Evolutionary conservation across 2,797 vertebrate species (phyloP).

Genomic region (Periophthalmus magnuspinnatus): DNA sequence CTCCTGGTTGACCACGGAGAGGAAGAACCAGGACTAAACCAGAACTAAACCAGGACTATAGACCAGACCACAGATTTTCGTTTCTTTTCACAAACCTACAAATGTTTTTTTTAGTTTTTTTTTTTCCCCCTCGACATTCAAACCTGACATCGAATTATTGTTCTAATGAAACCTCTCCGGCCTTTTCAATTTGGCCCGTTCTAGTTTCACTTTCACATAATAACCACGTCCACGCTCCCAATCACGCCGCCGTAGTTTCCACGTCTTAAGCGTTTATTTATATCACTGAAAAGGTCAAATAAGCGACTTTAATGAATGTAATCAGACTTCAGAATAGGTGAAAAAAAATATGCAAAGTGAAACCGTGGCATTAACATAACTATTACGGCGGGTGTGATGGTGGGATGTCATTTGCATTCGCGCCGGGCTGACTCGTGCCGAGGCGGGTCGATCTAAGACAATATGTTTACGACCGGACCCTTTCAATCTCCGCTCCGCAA

Average conservation of each 20-base stretch:
- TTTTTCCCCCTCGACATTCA: constrained; percentile 9
- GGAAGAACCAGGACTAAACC: too few relatives aligned
- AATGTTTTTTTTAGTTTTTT: constrained; percentile 24
- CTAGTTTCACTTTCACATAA: not conserved
- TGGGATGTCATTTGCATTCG: constrained; percentile 49
- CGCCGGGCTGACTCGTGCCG: constrained; percentile 38
- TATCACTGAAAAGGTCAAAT: constrained; percentile 6
- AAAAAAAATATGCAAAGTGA: constrained; percentile 13
- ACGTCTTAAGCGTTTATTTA: not conserved
- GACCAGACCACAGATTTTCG: too few relatives aligned
- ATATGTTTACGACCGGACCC: constrained; percentile 59
- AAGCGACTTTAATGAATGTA: constrained; percentile 22
- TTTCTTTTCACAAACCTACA: not conserved
- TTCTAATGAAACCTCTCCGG: not conserved
- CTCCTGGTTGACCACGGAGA: too few relatives aligned
- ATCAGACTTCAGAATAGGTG: constrained; percentile 14
- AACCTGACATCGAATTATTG: not conserved
- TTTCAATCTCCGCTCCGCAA: constrained; percentile 58
- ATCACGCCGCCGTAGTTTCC: not conserved
- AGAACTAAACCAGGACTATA: too few relatives aligned
- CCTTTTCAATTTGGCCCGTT: not conserved
- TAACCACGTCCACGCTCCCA: not conserved
- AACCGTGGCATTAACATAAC: constrained; percentile 50
- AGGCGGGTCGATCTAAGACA: constrained; percentile 43
- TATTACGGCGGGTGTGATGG: constrained; percentile 34